Conservation (phyloP, 1,140 invertebrate genomes). For the Harlomillsia oculata region DNA sequence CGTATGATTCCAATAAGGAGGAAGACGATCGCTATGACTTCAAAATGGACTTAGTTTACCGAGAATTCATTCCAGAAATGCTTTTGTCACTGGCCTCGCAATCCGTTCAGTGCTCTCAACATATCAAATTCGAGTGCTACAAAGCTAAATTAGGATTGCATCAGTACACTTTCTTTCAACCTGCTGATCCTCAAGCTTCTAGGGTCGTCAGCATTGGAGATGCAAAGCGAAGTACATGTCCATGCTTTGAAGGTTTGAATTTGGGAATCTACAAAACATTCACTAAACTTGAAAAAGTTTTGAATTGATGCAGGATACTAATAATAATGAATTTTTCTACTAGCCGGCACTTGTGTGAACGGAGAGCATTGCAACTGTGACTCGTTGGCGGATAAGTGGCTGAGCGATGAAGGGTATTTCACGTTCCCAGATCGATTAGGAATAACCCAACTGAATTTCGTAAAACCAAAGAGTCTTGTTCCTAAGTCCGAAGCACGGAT, state of each 20-base stretch:
- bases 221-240: conserved; percentile 57
- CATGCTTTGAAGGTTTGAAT: conserved; percentile 48
- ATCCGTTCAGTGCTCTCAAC: conserved; percentile 78
- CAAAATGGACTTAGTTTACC: conserved; percentile 70
- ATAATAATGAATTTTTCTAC: conserved; percentile 25
- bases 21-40: conserved; percentile 61
- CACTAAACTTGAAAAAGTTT: neutral
- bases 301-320: conserved; percentile 15
- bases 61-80: conserved; percentile 81
- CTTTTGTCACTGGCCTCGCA: conserved; percentile 77
- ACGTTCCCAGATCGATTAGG: conserved; percentile 67
- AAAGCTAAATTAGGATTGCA: conserved; percentile 76
- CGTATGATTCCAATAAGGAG: conserved; percentile 21
- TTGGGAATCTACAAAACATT: neutral
- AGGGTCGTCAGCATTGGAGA: conserved; percentile 75
- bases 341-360: conserved; percentile 42
- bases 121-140: conserved; percentile 83
- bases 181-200: conserved; percentile 56
- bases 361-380: conserved; percentile 75
- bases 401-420: conserved; percentile 76
- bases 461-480: conserved; percentile 71
- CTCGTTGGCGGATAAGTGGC: conserved; percentile 71
- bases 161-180: conserved; percentile 80
- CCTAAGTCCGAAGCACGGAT: conserved; percentile 73
- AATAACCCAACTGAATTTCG: conserved; percentile 75